Evolutionary conservation across 2,113 vertebrate genomes (phyloP).

Genomic region (Sebastes fasciatus): DNA sequence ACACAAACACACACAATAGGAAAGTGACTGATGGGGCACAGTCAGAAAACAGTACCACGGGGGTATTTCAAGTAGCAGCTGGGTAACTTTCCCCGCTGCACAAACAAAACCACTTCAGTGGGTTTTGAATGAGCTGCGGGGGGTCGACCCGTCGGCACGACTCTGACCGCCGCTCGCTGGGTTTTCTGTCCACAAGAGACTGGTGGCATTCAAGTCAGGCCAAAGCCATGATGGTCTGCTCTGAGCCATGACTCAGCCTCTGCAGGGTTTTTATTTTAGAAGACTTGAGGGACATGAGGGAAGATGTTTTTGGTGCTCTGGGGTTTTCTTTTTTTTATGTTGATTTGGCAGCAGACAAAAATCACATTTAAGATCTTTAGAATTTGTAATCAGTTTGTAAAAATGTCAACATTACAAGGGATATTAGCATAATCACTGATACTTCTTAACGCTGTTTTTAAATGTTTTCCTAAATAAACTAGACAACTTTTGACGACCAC

Average conservation of each 20-base stretch:
- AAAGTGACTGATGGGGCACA: constrained; percentile 8
- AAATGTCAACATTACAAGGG: neutral
- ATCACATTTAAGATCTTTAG: neutral
- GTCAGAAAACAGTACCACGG: constrained; percentile 14
- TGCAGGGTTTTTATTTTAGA: neutral
- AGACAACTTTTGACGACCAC: neutral
- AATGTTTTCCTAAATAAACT: neutral
- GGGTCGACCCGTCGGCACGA: neutral
- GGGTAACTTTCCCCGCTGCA: constrained; percentile 16
- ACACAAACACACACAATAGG: constrained; percentile 23
- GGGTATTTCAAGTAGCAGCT: constrained; percentile 26
- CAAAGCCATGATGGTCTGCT: neutral
- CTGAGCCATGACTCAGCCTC: neutral
- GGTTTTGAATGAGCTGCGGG: constrained; percentile 34
- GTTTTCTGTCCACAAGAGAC: neutral
- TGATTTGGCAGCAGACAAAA: neutral
- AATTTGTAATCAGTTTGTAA: neutral
- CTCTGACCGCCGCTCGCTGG: neutral
- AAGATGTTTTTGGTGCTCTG: neutral
- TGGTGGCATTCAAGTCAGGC: constrained; percentile 4
- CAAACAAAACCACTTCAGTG: constrained; percentile 39
- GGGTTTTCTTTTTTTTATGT: neutral
- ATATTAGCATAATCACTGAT: neutral
- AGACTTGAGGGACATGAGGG: neutral
- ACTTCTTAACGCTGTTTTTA: neutral